Conservation (phyloP, 1,140 invertebrate genomes). For the Paralvinella palmiformis region DNA sequence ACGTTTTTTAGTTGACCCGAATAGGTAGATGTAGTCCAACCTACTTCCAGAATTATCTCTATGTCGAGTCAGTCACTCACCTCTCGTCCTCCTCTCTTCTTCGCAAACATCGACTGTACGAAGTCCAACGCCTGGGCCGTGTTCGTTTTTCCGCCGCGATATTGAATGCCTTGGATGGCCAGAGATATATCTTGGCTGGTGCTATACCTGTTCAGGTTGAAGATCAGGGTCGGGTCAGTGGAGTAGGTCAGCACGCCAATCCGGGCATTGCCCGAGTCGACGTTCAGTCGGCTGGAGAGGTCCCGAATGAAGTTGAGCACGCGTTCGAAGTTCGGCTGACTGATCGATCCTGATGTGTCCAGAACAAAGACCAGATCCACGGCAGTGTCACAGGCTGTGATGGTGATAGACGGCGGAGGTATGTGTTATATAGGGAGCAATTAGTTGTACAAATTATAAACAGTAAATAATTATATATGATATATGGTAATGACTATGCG, state of each 20-base stretch:
- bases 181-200: background rate
- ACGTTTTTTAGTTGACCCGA: too few relatives aligned
- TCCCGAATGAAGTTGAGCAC: slow-evolving; percentile 9
- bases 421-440: too few relatives aligned
- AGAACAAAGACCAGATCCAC: slow-evolving; percentile 10
- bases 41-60: too few relatives aligned
- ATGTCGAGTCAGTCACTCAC: too few relatives aligned
- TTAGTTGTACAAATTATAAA: too few relatives aligned
- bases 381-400: slow-evolving; percentile 5
- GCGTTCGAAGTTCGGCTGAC: slow-evolving; percentile 3
- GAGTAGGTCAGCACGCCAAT: slow-evolving; percentile 5
- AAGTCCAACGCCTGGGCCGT: slow-evolving; percentile 17
- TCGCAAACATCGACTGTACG: slow-evolving; percentile 19
- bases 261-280: slow-evolving; percentile 1
- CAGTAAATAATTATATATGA: too few relatives aligned
- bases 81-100: slow-evolving; percentile 11
- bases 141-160: slow-evolving; percentile 13
- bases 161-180: background rate
- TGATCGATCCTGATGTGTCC: slow-evolving; percentile 9
- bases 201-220: slow-evolving; percentile 9
- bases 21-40: too few relatives aligned
- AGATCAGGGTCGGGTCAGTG: background rate
- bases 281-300: background rate
- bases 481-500: too few relatives aligned
- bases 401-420: too few relatives aligned